Conservation (phyloP, 2,797 vertebrate genomes). For the Lagodon rhomboides region DNA sequence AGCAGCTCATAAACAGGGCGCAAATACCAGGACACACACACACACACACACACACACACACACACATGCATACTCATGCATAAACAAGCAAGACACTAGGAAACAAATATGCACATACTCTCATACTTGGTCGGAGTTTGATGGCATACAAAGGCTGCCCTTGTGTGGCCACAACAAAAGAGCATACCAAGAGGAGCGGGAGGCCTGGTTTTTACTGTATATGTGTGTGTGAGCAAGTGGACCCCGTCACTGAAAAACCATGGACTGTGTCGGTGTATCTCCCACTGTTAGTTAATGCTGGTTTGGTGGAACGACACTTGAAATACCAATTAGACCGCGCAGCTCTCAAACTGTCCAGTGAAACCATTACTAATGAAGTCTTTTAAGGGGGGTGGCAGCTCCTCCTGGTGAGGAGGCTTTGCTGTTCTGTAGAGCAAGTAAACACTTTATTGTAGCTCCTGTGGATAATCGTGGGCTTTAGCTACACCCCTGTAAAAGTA, state of each 20-base stretch:
- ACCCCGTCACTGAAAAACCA: slow-evolving; percentile 17
- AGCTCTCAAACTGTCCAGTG: slow-evolving; percentile 13
- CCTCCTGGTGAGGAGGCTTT: slow-evolving; percentile 51
- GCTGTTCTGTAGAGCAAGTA: not conserved
- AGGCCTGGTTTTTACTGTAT: slow-evolving; percentile 27
- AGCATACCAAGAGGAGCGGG: slow-evolving; percentile 47
- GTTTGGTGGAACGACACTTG: slow-evolving; percentile 19
- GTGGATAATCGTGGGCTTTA: not conserved
- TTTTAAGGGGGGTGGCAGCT: slow-evolving; percentile 18
- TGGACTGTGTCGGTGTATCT: slow-evolving; percentile 13
- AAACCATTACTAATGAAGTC: slow-evolving; percentile 18
- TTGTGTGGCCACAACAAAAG: slow-evolving; percentile 79
- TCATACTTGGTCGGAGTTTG: slow-evolving; percentile 51
- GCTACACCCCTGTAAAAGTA: not conserved
- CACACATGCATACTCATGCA: slow-evolving; percentile 26
- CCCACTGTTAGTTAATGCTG: slow-evolving; percentile 12
- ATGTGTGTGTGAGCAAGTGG: slow-evolving; percentile 8
- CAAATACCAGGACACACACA: slow-evolving; percentile 51
- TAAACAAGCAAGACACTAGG: slow-evolving; percentile 37
- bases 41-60: slow-evolving; percentile 13
- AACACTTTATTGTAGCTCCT: slow-evolving; percentile 9
- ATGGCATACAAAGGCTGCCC: slow-evolving; percentile 76
- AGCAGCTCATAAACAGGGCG: slow-evolving; percentile 41
- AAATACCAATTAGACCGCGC: slow-evolving; percentile 31
- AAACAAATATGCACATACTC: slow-evolving; percentile 65